Conservation (phyloP, 2,888 invertebrate genomes). For the Patella depressa region DNA sequence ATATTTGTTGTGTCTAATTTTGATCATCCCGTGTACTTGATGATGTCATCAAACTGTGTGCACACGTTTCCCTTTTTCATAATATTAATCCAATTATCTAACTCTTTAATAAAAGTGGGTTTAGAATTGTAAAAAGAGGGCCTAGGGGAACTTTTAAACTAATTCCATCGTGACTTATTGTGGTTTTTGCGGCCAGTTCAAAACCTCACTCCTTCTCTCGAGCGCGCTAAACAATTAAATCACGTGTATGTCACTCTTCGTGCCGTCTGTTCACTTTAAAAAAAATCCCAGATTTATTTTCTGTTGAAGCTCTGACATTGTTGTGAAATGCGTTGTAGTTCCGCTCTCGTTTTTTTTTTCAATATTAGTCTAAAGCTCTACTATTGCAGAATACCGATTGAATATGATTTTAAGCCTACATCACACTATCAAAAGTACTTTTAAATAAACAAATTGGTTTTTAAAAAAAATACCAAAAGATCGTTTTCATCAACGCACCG, state of each 20-base stretch:
- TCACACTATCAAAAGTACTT: too few relatives aligned
- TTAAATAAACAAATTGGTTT: too few relatives aligned
- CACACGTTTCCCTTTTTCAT: background rate
- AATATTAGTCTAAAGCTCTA: too few relatives aligned
- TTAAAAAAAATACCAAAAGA: too few relatives aligned
- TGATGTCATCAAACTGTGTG: background rate
- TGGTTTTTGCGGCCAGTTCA: conserved; percentile 12
- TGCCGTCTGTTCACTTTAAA: background rate
- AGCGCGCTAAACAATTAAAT: conserved; percentile 4
- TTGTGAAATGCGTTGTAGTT: too few relatives aligned
- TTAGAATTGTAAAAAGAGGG: background rate
- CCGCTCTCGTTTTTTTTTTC: too few relatives aligned
- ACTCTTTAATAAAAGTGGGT: background rate
- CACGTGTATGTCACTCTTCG: conserved; percentile 5
- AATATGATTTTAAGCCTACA: too few relatives aligned
- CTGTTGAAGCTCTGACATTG: too few relatives aligned
- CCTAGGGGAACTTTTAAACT: conserved; percentile 6
- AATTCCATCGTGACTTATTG: conserved; percentile 9
- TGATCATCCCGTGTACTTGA: background rate
- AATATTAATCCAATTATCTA: conserved; percentile 4
- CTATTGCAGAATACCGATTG: too few relatives aligned
- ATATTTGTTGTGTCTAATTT: too few relatives aligned
- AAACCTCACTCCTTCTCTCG: background rate
- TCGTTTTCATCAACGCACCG: too few relatives aligned
- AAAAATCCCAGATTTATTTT: background rate